phyloP scores from a whole-genome alignment of 1,140 invertebrate species.

The Eciton burchellii region DNA sequence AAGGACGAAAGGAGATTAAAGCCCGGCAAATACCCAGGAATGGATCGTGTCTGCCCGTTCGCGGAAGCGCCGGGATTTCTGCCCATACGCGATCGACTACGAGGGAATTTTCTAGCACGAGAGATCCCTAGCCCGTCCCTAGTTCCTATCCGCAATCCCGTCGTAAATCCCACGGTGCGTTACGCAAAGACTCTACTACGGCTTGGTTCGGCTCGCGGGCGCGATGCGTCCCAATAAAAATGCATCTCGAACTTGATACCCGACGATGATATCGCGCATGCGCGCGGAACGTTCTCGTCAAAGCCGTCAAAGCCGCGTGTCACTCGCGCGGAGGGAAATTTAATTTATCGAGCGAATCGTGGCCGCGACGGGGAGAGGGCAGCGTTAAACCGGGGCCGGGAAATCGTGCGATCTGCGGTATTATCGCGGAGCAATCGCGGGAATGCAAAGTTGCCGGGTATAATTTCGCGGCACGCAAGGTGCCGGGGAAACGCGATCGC shows the following conservation, averaged over 20 bases:
- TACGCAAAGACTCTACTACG: background rate
- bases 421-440: background rate
- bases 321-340: background rate
- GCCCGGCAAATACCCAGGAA: slow-evolving; percentile 52
- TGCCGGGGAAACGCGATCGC: background rate
- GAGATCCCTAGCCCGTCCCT: slow-evolving; percentile 10
- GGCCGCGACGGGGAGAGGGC: background rate
- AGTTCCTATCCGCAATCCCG: slow-evolving; percentile 30
- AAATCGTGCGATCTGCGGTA: no score
- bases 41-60: slow-evolving; percentile 42
- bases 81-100: slow-evolving; percentile 31
- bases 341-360: background rate
- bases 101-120: slow-evolving; percentile 20
- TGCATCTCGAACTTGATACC: slow-evolving; percentile 2
- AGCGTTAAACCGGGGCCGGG: no score
- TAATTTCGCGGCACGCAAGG: slow-evolving; percentile 25
- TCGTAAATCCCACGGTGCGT: slow-evolving; percentile 12
- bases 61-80: slow-evolving; percentile 42
- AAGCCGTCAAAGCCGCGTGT: background rate
- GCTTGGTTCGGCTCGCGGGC: background rate
- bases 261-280: background rate
- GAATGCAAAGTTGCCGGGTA: background rate
- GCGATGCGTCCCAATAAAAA: background rate
- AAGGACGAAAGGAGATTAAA: slow-evolving; percentile 39
- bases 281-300: background rate